phyloP scores from a whole-genome alignment of 2,113 vertebrate species.

The Arenaria interpres region DNA sequence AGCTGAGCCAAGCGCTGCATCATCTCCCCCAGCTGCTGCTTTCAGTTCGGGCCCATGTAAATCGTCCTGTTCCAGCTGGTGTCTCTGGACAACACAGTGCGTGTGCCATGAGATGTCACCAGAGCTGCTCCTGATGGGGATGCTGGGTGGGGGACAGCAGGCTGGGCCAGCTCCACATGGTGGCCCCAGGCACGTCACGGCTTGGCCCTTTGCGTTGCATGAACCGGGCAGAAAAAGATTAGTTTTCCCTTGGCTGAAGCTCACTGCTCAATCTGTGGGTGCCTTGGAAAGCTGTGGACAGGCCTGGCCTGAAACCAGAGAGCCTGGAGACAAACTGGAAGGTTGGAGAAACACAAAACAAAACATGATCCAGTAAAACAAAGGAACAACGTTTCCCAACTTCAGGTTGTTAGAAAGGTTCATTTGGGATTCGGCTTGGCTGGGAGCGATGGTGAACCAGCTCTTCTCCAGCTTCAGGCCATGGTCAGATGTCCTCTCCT shows the following conservation, averaged over 20 bases:
- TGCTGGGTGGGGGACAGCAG: background rate
- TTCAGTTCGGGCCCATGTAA: rapidly evolving
- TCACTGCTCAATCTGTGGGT: rapidly evolving
- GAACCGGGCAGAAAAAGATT: background rate
- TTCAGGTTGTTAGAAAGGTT: background rate
- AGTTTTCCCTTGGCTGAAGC: background rate
- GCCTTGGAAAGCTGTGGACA: background rate
- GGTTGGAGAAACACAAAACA: background rate
- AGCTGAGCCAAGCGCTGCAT: background rate
- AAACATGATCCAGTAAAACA: background rate
- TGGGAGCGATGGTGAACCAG: background rate
- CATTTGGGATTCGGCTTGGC: background rate
- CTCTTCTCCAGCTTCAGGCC: background rate
- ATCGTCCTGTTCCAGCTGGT: background rate
- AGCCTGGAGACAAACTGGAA: background rate
- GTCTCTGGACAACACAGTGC: rapidly evolving
- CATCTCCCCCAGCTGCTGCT: background rate
- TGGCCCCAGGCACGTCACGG: background rate
- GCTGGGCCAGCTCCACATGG: background rate
- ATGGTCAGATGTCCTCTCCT: background rate
- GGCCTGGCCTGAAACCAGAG: background rate
- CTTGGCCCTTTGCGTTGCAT: background rate
- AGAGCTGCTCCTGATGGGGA: background rate
- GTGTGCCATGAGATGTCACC: background rate
- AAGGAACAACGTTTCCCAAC: background rate